Evolutionary conservation across 1,140 invertebrate genomes (phyloP).

Genomic region (Drosophila aff.): DNA sequence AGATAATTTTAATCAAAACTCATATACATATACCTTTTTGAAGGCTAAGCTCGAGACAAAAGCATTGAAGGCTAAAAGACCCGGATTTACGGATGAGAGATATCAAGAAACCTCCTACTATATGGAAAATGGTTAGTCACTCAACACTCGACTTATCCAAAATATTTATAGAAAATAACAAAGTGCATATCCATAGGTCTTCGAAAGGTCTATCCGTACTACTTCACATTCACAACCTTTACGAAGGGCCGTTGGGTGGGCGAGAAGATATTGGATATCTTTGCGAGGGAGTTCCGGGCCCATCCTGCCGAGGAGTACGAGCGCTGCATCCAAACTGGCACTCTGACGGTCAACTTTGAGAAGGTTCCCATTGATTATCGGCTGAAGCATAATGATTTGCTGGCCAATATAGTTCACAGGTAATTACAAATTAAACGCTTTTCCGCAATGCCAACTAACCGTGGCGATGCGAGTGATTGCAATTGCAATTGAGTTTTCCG

Average conservation of each 20-base stretch:
- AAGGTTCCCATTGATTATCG: slow-evolving; percentile 96
- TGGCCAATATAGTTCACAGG: slow-evolving; percentile 98
- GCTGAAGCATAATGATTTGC: slow-evolving; percentile 96
- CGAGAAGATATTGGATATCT: slow-evolving; percentile 97
- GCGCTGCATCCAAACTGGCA: slow-evolving; percentile 95
- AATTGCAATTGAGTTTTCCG: slow-evolving; percentile 33
- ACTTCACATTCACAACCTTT: slow-evolving; percentile 98
- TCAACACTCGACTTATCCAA: neutral
- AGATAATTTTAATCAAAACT: neutral
- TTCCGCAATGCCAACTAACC: neutral
- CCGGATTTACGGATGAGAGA: slow-evolving; percentile 95
- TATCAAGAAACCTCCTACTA: slow-evolving; percentile 98
- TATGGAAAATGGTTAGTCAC: slow-evolving; percentile 95
- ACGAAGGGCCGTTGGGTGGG: slow-evolving; percentile 99
- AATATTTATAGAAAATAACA: slow-evolving; percentile 13
- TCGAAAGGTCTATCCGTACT: slow-evolving; percentile 99
- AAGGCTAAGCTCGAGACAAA: slow-evolving; percentile 97
- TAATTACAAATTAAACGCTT: slow-evolving; percentile 83
- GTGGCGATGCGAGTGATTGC: slow-evolving; percentile 22
- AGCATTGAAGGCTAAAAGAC: slow-evolving; percentile 95
- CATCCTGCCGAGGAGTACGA: slow-evolving; percentile 97
- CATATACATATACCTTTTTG: slow-evolving; percentile 2
- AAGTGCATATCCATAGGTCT: slow-evolving; percentile 89
- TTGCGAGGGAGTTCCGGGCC: slow-evolving; percentile 96
- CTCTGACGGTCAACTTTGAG: slow-evolving; percentile 97